Evolutionary conservation across 2,797 vertebrate species (phyloP), one percentile per base, ranked within the genome.

Genomic region (Delichon dasypus): DNA sequence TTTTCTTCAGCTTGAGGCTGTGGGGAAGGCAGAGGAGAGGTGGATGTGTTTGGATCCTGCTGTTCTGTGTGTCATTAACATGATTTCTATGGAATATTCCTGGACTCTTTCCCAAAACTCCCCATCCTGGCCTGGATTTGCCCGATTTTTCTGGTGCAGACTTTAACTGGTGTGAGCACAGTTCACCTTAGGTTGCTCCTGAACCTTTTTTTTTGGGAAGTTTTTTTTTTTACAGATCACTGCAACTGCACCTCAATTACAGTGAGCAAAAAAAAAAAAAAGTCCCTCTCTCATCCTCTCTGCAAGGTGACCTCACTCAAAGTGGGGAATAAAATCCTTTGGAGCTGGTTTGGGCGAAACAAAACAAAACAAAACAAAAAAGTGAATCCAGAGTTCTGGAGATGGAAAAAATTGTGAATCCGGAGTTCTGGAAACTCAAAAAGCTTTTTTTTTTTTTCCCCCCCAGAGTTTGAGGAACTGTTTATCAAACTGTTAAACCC

Each of bases 141-240:
- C 38, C 57, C 73, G 34, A 0, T 42, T 23, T 80, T 70, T 64
- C 16, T 34, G 50, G n/a, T 66, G 71, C 55, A 25, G 51, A 3
- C 42, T 75, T 57, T 20, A 27, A 42, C 16, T 38, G 16, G 4
- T 47, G 68, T 29, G 57, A 61, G 45, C 21, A 26, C 32, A 15
- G 23, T 12, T 90, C 62, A 32, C 7, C 13, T 67, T 8, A 2
- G 0, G 1, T 48, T 44, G 14, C 29, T 82, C 38, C 61, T 88
- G 61, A 45, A 47, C n/a, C 25, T 4, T 26, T 70, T 5, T 16
- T 34, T 1, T 8, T 60, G n/a, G n/a, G n/a, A 32, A 29, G 3
- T 1, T 71, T 78, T 25, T 32, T 2, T 74, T 82, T 26, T 36
- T 36, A 4, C 6, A 17, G n/a, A 45, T 66, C 3, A 0, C 34